Evolutionary conservation across 2,888 invertebrate genomes (phyloP).

Genomic region (Acleris cristana): DNA sequence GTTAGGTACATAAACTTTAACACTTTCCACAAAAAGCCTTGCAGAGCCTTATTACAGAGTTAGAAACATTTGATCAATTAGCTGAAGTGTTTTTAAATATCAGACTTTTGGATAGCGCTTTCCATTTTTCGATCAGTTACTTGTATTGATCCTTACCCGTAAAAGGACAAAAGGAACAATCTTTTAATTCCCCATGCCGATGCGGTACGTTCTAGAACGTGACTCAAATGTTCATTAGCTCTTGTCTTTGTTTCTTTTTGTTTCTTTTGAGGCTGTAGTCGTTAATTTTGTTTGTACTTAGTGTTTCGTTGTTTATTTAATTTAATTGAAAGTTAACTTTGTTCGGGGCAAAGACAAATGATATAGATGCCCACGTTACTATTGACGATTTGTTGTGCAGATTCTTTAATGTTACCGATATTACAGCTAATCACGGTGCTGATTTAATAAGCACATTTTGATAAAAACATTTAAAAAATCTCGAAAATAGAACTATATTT

Average conservation of each 20-base stretch:
- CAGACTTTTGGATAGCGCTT: no score
- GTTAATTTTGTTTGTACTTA: constrained; percentile 26
- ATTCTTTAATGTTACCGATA: not conserved
- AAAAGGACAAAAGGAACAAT: constrained; percentile 14
- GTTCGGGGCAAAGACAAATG: constrained; percentile 9
- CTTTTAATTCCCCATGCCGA: constrained; percentile 14
- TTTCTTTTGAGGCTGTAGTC: constrained; percentile 15
- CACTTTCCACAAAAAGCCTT: no score
- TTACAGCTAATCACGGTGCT: not conserved
- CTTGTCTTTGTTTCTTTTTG: constrained; percentile 20
- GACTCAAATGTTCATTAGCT: constrained; percentile 22
- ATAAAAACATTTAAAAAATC: no score
- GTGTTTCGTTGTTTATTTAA: constrained; percentile 20
- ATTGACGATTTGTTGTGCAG: not conserved
- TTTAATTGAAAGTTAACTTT: constrained; percentile 21
- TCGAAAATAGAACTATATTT: no score
- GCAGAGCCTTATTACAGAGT: no score
- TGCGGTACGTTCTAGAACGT: constrained; percentile 21
- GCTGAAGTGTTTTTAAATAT: no score
- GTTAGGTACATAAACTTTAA: no score
- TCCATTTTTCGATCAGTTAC: not conserved
- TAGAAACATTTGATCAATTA: no score
- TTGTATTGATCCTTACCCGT: constrained; percentile 6
- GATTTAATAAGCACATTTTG: no score
- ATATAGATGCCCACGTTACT: not conserved